These are phyloP conservation scores for Colossoma macropomum DNA, from an alignment of 2,113 vertebrate species.

Conservation along the genomic window DNA sequence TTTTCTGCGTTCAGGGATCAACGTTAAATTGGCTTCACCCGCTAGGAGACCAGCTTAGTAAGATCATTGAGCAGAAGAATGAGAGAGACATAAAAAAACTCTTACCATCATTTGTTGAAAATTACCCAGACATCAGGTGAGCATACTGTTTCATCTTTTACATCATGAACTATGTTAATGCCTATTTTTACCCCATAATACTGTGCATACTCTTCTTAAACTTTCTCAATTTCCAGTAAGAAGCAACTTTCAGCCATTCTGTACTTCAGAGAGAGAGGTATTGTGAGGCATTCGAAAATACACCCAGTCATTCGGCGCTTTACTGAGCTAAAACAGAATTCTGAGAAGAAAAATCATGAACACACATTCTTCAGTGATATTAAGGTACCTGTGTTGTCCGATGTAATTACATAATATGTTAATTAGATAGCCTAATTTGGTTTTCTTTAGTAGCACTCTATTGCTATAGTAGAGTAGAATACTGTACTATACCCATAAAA, in stretches of 20 bases:
- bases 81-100: constrained; percentile 47
- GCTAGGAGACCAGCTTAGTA: constrained; percentile 37
- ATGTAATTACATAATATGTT: neutral
- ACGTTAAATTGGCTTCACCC: constrained; percentile 47
- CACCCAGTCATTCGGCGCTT: constrained; percentile 21
- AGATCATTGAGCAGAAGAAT: constrained; percentile 46
- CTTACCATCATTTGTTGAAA: constrained; percentile 36
- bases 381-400: constrained; percentile 26
- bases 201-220: neutral
- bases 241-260: constrained; percentile 52
- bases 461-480: neutral
- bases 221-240: constrained; percentile 36
- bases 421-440: neutral
- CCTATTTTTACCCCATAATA: neutral
- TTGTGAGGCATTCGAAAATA: constrained; percentile 4
- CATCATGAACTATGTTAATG: neutral
- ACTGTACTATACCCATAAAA: neutral
- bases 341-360: neutral
- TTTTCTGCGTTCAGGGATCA: constrained; percentile 43
- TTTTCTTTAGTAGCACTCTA: too few relatives aligned
- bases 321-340: constrained; percentile 28
- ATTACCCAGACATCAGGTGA: constrained; percentile 56
- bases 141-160: neutral
- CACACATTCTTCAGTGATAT: constrained; percentile 45
- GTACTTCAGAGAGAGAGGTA: constrained; percentile 46